phyloP scores from a whole-genome alignment of 2,113 vertebrate genomes.

The Lucifuga dentata region DNA sequence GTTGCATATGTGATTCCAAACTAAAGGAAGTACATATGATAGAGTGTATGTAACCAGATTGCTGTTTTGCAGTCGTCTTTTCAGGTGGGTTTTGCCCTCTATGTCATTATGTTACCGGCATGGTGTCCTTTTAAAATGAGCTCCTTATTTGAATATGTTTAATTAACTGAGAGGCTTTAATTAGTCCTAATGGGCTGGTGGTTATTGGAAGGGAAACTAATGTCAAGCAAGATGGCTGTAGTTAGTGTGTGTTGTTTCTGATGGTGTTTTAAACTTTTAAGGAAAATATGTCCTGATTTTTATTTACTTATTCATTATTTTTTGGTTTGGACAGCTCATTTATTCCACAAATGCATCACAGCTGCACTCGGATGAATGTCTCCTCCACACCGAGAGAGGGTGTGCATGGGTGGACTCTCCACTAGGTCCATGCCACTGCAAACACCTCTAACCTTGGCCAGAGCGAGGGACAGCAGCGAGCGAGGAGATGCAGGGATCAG shows the following conservation, averaged over 20 bases:
- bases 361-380: conserved; percentile 26
- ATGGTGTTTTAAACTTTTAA: no score
- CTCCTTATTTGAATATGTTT: conserved; percentile 47
- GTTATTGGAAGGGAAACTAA: conserved; percentile 37
- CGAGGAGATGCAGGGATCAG: conserved; percentile 46
- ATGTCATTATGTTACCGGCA: conserved; percentile 24
- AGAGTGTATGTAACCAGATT: background rate
- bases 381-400: conserved; percentile 71
- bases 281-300: no score
- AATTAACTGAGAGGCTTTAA: conserved; percentile 67
- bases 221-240: background rate
- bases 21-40: background rate
- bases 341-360: conserved; percentile 15
- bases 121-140: conserved; percentile 43
- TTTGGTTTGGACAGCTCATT: background rate
- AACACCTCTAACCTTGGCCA: conserved; percentile 33
- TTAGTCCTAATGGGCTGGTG: conserved; percentile 23
- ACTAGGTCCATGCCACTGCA: conserved; percentile 34
- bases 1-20: background rate
- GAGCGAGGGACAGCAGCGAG: conserved; percentile 32
- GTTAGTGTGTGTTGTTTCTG: no score
- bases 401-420: conserved; percentile 47
- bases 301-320: no score
- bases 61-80: background rate
- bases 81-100: conserved; percentile 21